Evolutionary conservation across 2,113 vertebrate species (phyloP), one percentile per base, ranked within the genome.

Genomic region (Callipepla californica): DNA sequence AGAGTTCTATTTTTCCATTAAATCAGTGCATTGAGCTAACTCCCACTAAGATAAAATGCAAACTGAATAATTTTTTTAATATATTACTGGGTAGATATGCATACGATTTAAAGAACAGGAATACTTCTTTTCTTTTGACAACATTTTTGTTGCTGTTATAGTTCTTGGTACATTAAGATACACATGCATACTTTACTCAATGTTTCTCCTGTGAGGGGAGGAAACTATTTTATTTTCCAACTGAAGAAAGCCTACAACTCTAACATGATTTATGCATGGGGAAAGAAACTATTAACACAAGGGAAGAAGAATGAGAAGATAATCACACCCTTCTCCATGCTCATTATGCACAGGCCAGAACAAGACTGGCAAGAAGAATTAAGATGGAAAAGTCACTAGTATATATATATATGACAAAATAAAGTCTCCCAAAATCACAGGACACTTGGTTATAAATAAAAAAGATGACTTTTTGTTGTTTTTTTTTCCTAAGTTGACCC

Each of bases 251-350:
- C 22, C 82, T 91, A 7, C 57, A 66, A 50, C 32, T 44, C 13
- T 61, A 80, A 69, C 32, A 83, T 25, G 50, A 95, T 80, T 93
- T 91, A 90, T 50, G 21, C 28, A 77, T 59, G 1, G 3, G 50
- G 65, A 90, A 80, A 90, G 30, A 77, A 94, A 59, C 89, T 44
- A 47, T 88, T 81, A 86, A 48, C 61, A 84, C 20, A 78, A 67
- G 0, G 5, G 61, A 72, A 70, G 45, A 85, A 92, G 47, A 84
- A 94, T 19, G 55, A 90, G 38, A 32, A 68, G 70, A 86, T 74
- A 28, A 32, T 76, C 63, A 20, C 19, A 70, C 47, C 38, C 61
- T 47, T n/a, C 50, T 75, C 36, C 74, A 55, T 2, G 11, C 62
- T 66, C 11, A 1, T 81, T 89, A 85, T 6, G 32, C n/a, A 79